Base-by-base conservation (phyloP, 2,113 vertebrate genomes). In the Urocolius indicus region DNA sequence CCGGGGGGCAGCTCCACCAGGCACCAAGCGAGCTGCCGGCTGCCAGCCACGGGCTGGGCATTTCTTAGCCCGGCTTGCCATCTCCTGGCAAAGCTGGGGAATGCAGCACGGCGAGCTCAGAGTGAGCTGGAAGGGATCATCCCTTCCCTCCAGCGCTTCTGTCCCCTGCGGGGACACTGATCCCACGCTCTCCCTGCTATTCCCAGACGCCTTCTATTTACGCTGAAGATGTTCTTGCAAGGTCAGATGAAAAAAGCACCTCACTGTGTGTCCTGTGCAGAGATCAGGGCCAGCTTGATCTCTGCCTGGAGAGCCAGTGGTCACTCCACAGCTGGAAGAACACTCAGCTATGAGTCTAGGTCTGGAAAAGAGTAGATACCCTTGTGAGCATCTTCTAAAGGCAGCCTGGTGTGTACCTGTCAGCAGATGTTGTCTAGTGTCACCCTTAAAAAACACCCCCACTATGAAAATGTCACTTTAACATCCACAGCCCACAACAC, bases 281-380 rank as follows among this genome's bases (percentile, higher is more conserved):
- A 32, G 43, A 23, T 21, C 5, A 23, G 58, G 18, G 43, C 63
- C 48, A 13, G 79, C n/a, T n/a, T n/a, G n/a, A n/a, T n/a, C n/a
- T n/a, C n/a, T n/a, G n/a, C n/a, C n/a, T n/a, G n/a, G n/a, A 48
- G 34, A 52, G 2, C 14, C 2, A 11, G 9, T 9, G 3, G 5
- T 16, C 78, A 16, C 27, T 16, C 13, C 63, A 2, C 63, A 2
- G 14, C 22, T 27, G 43, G 54, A 22, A 57, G 32, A 58, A 43
- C 0, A 0, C 34, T 26, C 9, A 10, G 23, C n/a, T 27, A 0
- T 10, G 13, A 24, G 1, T 30, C 45, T 67, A 19, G 32, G 16
- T 59, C 13, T 72, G 7, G 11, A 48, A 48, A 18, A 83, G 16
- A 62, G n/a, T 49, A n/a, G 14, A 0, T 65, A 13, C 0, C 13